phyloP scores from a whole-genome alignment of 2,113 vertebrate genomes.

The Eclectus roratus region DNA sequence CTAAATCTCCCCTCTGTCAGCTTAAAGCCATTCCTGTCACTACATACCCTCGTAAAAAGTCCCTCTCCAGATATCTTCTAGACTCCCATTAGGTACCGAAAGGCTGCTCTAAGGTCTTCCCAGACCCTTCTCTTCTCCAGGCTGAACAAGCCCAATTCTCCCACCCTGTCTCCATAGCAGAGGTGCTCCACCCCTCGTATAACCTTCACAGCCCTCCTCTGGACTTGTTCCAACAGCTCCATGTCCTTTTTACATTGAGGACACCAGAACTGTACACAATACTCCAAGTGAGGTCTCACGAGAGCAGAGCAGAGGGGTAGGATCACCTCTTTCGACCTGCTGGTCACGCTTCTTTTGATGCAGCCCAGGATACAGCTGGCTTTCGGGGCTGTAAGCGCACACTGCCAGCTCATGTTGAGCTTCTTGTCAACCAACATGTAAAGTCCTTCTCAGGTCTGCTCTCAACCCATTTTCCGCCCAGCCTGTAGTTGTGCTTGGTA shows the following conservation, averaged over 20 bases:
- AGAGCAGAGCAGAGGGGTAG: neutral
- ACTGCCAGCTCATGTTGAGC: neutral
- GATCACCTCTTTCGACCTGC: neutral
- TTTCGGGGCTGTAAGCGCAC: neutral
- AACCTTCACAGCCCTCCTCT: neutral
- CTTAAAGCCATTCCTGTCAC: neutral
- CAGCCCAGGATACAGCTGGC: neutral
- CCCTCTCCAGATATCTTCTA: neutral
- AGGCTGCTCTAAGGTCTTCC: neutral
- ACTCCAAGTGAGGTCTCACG: neutral
- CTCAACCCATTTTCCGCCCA: neutral
- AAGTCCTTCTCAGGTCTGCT: neutral
- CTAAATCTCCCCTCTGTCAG: neutral
- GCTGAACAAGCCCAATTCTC: neutral
- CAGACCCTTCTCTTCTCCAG: neutral
- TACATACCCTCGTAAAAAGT: neutral
- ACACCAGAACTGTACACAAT: neutral
- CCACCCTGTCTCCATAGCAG: neutral
- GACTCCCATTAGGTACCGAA: neutral
- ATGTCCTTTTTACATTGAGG: neutral
- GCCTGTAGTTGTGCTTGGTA: neutral
- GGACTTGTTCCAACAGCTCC: neutral
- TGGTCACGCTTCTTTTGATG: neutral
- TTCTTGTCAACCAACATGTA: neutral
- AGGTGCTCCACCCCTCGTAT: neutral